Base-by-base conservation (phyloP, 2,888 invertebrate genomes). In the Biston betularia region DNA sequence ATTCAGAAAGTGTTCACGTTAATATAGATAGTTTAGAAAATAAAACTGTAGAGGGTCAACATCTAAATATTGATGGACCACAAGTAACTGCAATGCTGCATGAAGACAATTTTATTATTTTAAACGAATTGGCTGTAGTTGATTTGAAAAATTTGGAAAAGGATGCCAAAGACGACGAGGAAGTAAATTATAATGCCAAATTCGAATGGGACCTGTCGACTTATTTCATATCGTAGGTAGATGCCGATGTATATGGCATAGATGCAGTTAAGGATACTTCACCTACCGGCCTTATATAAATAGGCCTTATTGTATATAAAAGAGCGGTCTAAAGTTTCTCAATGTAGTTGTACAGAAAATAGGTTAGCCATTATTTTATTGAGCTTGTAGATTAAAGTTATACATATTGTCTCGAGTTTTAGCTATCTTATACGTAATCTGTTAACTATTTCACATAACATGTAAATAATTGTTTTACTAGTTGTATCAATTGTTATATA, bases 201-300 rank as follows among this genome's bases (percentile, higher is more conserved):
- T 55, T 80, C 79, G 81, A 85, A 85, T 73, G 91, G 91, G 92
- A 92, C 92, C 92, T 86, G 83, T 87, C 84, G 75, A 87, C 78
- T 80, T 84, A 87, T 83, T 90, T 90, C 93, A 92, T 93, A 93
- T 92, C 92, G 85, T 91, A 91, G 87, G 69, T 88, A 87, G 83
- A 65, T 64, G 61, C 66, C 67, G 38, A 69, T 61, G 48, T 59
- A 65, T 44, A 57, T 53, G 65, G 69, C 62, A 68, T 72, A 75
- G 69, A 64, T 57, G 61, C 65, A 48, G 40, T 24, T 61, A 56
- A 48, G 42, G 44, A 50, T 48, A 68, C 35, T 57, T 56, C 55
- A 58, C 46, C 44, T 54, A 52, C 12, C 45, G 59, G 49, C 56
- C 57, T 69, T 63, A 63, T 50, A 49, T 56, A 42, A 75, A 75